Evolutionary conservation across 1,140 invertebrate genomes (phyloP), one percentile per base, ranked within the genome.

Genomic region (Platorchestia sp.): DNA sequence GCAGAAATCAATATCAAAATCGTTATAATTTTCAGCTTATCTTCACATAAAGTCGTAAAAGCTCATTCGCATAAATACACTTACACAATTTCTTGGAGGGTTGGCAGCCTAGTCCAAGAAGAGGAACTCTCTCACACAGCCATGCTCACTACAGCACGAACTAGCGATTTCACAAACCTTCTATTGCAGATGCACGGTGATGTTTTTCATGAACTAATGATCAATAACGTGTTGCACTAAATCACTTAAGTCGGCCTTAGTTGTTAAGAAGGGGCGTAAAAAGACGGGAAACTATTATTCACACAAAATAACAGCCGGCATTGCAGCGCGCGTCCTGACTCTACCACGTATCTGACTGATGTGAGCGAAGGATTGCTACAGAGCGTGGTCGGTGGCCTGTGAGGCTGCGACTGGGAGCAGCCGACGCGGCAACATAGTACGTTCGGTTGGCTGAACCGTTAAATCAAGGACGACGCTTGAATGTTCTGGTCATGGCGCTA

Each of bases 331-430:
- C 87, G 87, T 89, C 87, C n/a, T 41, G 14, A 10, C 87, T 16
- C 87, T 5, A 27, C 87, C 5, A 89, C 41, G 87, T 89, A 7
- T 89, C 87, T 41, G 5, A 89, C 87, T 89, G 87, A 42, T 89
- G 87, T 89, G 87, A 89, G 43, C 87, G 36, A 42, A 89, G 87
- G 87, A 89, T 89, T 89, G 87, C 41, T 10, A 89, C 87, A 42
- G n/a, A 89, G 87, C 43, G 59, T 75, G 59, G 14, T 75, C 27
- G 59, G 47, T 75, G 59, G 59, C 27, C 27, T 1, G 59, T 27
- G 59, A 10, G 59, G 59, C 59, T 75, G 59, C 7, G 59, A 27
- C 59, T 36, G 27, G 1, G 59, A 75, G 10, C 59, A 51, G 59
- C 36, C 27, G 59, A 75, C 36, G 59, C 7, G 27, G 59, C 59